phyloP scores from a whole-genome alignment of 2,888 invertebrate species.

The Ommatoiulus sabulosus region DNA sequence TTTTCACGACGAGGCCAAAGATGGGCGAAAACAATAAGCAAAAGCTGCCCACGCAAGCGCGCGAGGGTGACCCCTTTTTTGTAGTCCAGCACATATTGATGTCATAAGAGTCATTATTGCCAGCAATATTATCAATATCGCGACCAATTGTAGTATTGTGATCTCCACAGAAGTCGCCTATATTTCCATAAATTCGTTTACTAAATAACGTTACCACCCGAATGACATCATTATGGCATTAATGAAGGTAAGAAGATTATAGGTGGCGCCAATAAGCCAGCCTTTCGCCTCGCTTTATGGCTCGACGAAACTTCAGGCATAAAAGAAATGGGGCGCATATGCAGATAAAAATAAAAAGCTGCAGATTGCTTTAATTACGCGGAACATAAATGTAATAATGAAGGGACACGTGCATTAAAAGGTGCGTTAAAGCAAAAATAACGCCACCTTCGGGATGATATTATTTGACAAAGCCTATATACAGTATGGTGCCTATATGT shows the following conservation, averaged over 20 bases:
- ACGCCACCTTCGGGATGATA: neutral
- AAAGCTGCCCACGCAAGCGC: neutral
- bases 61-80: neutral
- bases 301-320: neutral
- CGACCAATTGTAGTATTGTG: neutral
- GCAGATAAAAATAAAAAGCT: neutral
- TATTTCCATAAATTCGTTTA: conserved; percentile 23
- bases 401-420: neutral
- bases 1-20: neutral
- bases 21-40: neutral
- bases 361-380: conserved; percentile 16
- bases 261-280: conserved; percentile 1
- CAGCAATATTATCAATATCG: neutral
- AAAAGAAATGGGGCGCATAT: conserved; percentile 7
- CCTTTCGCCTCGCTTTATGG: neutral
- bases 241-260: conserved; percentile 9
- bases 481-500: too few relatives aligned
- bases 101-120: neutral
- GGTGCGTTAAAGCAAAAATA: neutral
- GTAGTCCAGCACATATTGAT: neutral
- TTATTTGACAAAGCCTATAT: too few relatives aligned
- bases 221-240: conserved; percentile 2
- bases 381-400: neutral
- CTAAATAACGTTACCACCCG: conserved; percentile 22
- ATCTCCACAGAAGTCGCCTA: conserved; percentile 13